A percentile compares a stretch with the other conserved stretches of the same genome.
Conservation (phyloP, 2,113 vertebrate genomes). For the Nettapus auritus region DNA sequence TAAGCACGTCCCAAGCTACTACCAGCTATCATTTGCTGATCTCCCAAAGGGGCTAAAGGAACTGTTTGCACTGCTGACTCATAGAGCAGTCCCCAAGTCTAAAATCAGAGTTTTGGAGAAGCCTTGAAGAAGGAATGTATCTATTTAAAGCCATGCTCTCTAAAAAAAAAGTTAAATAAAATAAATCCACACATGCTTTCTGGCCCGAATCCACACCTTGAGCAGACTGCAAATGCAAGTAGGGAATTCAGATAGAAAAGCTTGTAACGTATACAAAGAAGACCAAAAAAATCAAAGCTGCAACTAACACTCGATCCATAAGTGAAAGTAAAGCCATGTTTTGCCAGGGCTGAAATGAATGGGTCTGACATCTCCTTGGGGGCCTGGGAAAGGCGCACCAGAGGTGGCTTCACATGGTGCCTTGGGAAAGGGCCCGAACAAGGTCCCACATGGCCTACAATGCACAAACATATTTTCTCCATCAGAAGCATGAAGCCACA, state of each 20-base stretch:
- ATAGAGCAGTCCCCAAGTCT: not conserved
- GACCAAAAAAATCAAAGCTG: not conserved
- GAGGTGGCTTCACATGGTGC: rapidly evolving
- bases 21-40: not conserved
- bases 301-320: not conserved
- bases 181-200: not conserved
- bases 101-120: not conserved
- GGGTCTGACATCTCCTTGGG: rapidly evolving
- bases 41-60: conserved; percentile 20
- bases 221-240: not conserved
- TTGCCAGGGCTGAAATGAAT: not conserved
- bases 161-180: not conserved
- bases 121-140: not conserved
- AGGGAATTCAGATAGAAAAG: not conserved
- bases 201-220: not conserved
- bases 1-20: not conserved
- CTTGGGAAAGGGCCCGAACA: not conserved
- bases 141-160: conserved; percentile 32
- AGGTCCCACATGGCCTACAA: not conserved
- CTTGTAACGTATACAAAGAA: not conserved
- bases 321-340: not conserved
- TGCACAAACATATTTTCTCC: not conserved
- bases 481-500: not conserved
- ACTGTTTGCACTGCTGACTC: conserved; percentile 12
- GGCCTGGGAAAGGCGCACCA: not conserved